phyloP scores from a whole-genome alignment of 2,888 invertebrate species.

The Eupelmus urozonus region DNA sequence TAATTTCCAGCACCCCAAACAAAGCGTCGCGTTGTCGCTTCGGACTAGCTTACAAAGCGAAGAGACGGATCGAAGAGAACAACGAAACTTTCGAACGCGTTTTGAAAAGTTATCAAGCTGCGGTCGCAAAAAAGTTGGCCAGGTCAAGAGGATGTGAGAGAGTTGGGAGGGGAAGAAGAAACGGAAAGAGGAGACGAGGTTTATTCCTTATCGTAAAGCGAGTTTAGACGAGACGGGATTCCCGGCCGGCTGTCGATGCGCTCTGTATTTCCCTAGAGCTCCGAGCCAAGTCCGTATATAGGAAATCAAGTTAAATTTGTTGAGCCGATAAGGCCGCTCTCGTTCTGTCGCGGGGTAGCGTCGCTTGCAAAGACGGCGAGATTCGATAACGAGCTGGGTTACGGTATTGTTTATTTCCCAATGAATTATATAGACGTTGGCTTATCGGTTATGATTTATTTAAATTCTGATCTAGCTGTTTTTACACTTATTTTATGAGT shows the following conservation, averaged over 20 bases:
- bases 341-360: no score
- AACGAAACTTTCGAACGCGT: not conserved
- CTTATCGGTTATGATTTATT: no score
- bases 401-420: not conserved
- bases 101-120: not conserved
- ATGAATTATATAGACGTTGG: no score
- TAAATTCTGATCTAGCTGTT: no score
- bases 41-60: no score
- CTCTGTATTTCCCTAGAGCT: not conserved
- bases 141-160: slow-evolving; percentile 1
- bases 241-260: not conserved
- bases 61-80: not conserved
- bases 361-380: not conserved
- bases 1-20: no score
- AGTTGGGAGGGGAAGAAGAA: no score
- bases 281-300: not conserved
- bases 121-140: not conserved
- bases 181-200: not conserved
- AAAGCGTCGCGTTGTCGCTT: no score
- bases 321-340: slow-evolving; percentile 2
- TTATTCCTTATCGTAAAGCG: not conserved
- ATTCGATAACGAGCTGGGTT: not conserved
- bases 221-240: not conserved
- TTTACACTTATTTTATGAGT: no score
- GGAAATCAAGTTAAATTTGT: not conserved